These are phyloP conservation scores for Phortica variegata DNA, from an alignment of 1,140 invertebrate species.

Conservation along the genomic window DNA sequence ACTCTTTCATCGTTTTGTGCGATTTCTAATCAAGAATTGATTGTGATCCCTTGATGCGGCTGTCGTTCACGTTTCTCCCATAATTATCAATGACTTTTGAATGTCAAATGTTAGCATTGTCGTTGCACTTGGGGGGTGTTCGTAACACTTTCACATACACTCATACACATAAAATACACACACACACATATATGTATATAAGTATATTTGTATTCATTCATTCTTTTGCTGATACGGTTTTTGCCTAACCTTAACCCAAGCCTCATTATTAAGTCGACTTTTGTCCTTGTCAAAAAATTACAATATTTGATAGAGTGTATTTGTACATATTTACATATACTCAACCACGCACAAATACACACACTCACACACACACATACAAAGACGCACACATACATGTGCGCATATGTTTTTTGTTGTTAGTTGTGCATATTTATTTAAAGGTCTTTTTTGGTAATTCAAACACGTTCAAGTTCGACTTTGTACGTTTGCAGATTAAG, in stretches of 20 bases:
- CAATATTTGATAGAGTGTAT: slow-evolving; percentile 32
- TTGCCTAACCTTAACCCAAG: too few relatives aligned
- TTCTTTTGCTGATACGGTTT: background rate
- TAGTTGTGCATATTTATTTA: too few relatives aligned
- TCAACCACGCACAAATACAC: slow-evolving; percentile 22
- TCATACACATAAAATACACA: background rate
- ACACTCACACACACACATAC: slow-evolving; percentile 25
- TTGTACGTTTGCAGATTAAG: slow-evolving; percentile 36
- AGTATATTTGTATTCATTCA: background rate
- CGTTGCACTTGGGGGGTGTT: slow-evolving; percentile 33
- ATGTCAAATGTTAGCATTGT: slow-evolving; percentile 48
- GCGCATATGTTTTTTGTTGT: slow-evolving; percentile 3
- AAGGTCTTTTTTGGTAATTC: too few relatives aligned
- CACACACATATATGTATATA: slow-evolving; percentile 12
- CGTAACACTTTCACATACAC: slow-evolving; percentile 27
- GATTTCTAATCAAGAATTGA: slow-evolving; percentile 54
- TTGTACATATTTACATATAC: slow-evolving; percentile 10
- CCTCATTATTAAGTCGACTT: background rate
- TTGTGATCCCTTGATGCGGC: slow-evolving; percentile 53
- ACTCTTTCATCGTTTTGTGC: slow-evolving; percentile 29
- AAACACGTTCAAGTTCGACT: slow-evolving; percentile 17
- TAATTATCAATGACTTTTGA: slow-evolving; percentile 55
- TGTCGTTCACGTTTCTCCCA: slow-evolving; percentile 52
- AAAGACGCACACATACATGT: background rate
- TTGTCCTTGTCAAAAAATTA: slow-evolving; percentile 38